Evolutionary conservation across 2,113 vertebrate species (phyloP).

Genomic region (Gobio gobio): DNA sequence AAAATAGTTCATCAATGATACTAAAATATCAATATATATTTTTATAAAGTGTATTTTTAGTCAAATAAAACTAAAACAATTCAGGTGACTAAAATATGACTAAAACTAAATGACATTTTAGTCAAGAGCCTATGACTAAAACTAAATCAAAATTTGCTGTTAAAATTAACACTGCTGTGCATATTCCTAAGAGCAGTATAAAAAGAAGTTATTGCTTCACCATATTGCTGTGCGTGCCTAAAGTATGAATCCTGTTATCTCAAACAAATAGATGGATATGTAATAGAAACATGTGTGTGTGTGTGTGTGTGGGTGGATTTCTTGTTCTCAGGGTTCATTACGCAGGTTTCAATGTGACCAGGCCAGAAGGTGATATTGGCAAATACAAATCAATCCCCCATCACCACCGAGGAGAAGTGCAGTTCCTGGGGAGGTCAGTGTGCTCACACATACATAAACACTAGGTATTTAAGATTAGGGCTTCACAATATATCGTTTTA

Average conservation of each 20-base stretch:
- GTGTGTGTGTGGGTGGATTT: not conserved
- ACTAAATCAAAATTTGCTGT: too few species aligned
- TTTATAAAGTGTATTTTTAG: too few species aligned
- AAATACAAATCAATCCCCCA: constrained; percentile 97
- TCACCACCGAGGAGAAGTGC: constrained; percentile 94
- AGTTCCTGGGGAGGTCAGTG: constrained; percentile 91
- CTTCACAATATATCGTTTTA: too few species aligned
- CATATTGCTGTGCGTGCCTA: not conserved
- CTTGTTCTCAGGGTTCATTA: constrained; percentile 83
- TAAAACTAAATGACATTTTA: too few species aligned
- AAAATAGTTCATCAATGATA: too few species aligned
- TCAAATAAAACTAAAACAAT: too few species aligned
- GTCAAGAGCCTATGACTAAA: too few species aligned
- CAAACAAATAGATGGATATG: not conserved
- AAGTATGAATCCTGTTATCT: not conserved
- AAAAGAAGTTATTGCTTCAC: not conserved
- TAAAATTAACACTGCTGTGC: too few species aligned
- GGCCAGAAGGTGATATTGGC: constrained; percentile 91
- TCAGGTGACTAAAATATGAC: too few species aligned
- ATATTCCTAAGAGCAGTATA: not conserved
- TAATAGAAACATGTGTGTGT: not conserved
- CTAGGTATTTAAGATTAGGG: too few species aligned
- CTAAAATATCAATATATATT: too few species aligned
- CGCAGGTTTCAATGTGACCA: constrained; percentile 87
- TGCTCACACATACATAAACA: not conserved